These are phyloP conservation scores for Athalia circularis DNA, from an alignment of 2,888 invertebrate species.

Conservation along the genomic window DNA sequence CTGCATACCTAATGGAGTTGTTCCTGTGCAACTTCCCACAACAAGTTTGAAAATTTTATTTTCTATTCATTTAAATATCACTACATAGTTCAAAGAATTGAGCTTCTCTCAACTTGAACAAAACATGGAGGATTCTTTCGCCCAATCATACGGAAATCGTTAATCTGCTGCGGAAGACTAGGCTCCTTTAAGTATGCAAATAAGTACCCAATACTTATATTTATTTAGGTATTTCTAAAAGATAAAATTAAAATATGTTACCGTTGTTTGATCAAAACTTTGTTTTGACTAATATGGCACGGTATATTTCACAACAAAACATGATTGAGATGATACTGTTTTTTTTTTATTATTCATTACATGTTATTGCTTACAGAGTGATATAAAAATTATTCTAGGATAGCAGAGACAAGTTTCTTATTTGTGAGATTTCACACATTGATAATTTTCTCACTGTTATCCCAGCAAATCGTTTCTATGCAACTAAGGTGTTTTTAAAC, in stretches of 20 bases:
- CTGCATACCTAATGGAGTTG: too few species aligned
- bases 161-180: too few species aligned
- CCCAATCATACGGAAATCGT: too few species aligned
- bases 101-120: too few species aligned
- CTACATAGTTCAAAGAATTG: too few species aligned
- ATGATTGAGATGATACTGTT: background rate
- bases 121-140: too few species aligned
- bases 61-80: too few species aligned
- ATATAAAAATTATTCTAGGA: slow-evolving; percentile 32
- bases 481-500: background rate
- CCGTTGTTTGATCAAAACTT: background rate
- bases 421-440: background rate
- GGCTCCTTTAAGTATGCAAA: background rate
- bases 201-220: background rate
- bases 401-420: slow-evolving; percentile 25
- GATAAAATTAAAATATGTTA: slow-evolving; percentile 5
- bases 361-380: slow-evolving; percentile 38
- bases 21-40: too few species aligned
- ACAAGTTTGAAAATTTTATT: too few species aligned
- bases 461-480: slow-evolving; percentile 11
- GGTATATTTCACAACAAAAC: background rate
- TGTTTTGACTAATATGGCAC: background rate
- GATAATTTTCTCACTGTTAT: slow-evolving; percentile 22
- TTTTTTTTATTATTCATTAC: slow-evolving; percentile 22
- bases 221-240: background rate